Evolutionary conservation across 2,888 invertebrate genomes (phyloP).

Genomic region (Sclerodermus sp.): DNA sequence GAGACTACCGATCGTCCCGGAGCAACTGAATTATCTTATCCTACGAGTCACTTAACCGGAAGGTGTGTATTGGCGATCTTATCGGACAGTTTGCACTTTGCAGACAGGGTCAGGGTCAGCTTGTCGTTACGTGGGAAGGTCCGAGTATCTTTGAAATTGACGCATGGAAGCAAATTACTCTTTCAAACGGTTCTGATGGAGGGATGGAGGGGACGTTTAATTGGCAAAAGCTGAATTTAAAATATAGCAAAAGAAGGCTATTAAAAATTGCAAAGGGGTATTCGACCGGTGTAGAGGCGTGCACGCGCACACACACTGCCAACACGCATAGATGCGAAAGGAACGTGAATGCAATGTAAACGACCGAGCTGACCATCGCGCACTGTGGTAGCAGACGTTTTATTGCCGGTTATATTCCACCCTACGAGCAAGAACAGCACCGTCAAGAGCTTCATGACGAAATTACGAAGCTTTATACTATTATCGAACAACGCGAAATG

Average conservation of each 20-base stretch:
- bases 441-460: constrained; percentile 3
- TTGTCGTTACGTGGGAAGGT: too few relatives aligned
- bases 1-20: neutral
- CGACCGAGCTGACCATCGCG: constrained; percentile 7
- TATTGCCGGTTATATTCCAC: constrained; percentile 15
- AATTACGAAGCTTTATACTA: constrained; percentile 15
- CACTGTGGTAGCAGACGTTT: constrained; percentile 9
- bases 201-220: too few relatives aligned
- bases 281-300: too few relatives aligned
- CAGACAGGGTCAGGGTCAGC: constrained; percentile 20
- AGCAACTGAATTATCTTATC: constrained; percentile 26
- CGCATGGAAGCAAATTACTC: too few relatives aligned
- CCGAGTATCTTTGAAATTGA: too few relatives aligned
- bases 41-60: constrained; percentile 25
- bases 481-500: too few relatives aligned
- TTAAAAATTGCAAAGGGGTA: too few relatives aligned
- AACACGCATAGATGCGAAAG: constrained; percentile 6
- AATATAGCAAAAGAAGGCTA: too few relatives aligned
- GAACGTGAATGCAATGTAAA: constrained; percentile 29
- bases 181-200: neutral
- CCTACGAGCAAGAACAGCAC: neutral
- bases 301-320: neutral
- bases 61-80: constrained; percentile 28
- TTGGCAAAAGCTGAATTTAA: neutral
- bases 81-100: constrained; percentile 23